phyloP scores from a whole-genome alignment of 2,113 vertebrate genomes.

The Antechinus flavipes region DNA sequence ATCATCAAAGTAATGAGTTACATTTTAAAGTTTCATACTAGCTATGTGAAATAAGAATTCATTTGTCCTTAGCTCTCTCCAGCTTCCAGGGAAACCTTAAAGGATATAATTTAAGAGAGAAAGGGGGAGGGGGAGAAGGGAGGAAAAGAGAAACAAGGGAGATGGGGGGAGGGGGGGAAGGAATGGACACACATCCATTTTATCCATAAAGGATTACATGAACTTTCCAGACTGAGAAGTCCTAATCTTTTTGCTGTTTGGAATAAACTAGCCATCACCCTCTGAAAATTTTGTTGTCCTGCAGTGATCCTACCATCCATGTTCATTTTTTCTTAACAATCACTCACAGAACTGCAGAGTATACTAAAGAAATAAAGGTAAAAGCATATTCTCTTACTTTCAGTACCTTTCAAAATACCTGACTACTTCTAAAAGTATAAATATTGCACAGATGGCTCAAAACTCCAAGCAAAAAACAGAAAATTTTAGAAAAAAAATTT shows the following conservation, averaged over 20 bases:
- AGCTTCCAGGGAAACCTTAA: neutral
- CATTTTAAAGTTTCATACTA: neutral
- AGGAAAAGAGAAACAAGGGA: too few relatives aligned
- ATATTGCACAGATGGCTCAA: neutral
- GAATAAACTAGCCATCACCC: neutral
- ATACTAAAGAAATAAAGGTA: neutral
- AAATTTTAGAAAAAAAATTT: neutral
- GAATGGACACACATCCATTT: neutral
- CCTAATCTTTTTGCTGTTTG: neutral
- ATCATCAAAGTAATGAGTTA: neutral
- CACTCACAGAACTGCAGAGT: neutral
- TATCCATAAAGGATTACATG: neutral
- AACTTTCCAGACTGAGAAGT: neutral
- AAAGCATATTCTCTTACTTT: neutral
- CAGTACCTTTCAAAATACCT: neutral
- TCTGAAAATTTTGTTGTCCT: neutral
- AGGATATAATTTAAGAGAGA: neutral
- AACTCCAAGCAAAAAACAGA: neutral
- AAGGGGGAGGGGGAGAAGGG: neutral
- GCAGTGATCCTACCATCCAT: neutral
- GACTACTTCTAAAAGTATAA: neutral
- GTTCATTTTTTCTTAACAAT: neutral
- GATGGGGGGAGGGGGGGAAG: too few relatives aligned
- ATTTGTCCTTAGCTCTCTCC: neutral
- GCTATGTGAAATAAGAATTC: neutral